phyloP scores from a whole-genome alignment of 2,113 vertebrate species.

The Puma concolor region DNA sequence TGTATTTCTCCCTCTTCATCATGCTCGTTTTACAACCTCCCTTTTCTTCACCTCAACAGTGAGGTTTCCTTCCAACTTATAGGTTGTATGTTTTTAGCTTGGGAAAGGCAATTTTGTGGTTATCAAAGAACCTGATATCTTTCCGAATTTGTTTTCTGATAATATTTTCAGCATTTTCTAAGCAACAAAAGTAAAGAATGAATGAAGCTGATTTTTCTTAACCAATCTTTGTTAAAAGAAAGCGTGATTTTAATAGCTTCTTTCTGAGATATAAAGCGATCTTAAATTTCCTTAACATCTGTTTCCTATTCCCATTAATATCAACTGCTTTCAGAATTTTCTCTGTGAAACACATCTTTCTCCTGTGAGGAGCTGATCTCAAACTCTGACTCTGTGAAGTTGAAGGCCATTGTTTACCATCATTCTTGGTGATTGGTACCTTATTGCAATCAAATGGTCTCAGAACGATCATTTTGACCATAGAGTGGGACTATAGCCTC shows the following conservation, averaged over 20 bases:
- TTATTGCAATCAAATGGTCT: neutral
- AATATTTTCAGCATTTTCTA: neutral
- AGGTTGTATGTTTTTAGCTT: slow-evolving; percentile 26
- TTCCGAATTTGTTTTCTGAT: neutral
- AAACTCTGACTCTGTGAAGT: neutral
- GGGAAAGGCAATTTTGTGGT: neutral
- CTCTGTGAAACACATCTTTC: neutral
- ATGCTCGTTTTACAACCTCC: neutral
- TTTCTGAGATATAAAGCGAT: neutral
- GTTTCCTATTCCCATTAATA: neutral
- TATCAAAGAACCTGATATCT: neutral
- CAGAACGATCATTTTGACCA: neutral
- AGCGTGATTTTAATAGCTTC: neutral
- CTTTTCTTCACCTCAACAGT: neutral
- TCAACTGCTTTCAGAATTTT: neutral
- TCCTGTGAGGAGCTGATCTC: neutral
- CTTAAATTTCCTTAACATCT: neutral
- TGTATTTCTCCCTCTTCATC: neutral
- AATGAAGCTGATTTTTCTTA: neutral
- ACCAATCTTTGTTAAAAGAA: neutral
- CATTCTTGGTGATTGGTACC: neutral
- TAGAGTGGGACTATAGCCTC: neutral
- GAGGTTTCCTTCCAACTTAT: neutral
- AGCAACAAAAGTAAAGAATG: neutral
- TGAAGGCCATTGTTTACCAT: neutral